Conservation (phyloP, 2,888 invertebrate species). For the Phoenoteleia sp. region DNA sequence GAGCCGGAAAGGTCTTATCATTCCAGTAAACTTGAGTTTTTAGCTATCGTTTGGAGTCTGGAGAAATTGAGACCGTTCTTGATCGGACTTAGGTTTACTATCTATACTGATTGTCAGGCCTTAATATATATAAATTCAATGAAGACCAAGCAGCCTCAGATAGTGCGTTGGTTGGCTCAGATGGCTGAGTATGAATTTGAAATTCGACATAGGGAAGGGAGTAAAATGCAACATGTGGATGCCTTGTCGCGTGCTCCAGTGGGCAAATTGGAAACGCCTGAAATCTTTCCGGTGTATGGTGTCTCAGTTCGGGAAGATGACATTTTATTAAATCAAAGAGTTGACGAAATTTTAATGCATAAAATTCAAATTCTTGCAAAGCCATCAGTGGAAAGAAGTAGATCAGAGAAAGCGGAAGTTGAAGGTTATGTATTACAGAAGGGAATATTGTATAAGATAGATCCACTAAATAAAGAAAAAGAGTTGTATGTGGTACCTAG, state of each 20-base stretch:
- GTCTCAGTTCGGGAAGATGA: slow-evolving; percentile 4
- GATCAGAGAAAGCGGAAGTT: neutral
- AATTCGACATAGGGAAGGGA: neutral
- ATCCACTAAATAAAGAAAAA: neutral
- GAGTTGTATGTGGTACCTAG: neutral
- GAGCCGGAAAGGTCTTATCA: neutral
- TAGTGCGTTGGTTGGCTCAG: neutral
- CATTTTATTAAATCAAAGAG: slow-evolving; percentile 1
- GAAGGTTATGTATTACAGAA: neutral
- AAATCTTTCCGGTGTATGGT: too few species aligned
- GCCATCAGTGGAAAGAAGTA: neutral
- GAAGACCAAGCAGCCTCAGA: neutral
- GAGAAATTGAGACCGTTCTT: neutral
- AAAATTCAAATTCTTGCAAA: neutral
- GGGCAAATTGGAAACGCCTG: too few species aligned
- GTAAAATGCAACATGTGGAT: slow-evolving; percentile 10
- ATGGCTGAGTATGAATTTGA: neutral
- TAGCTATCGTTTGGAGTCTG: neutral
- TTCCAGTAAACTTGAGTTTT: neutral
- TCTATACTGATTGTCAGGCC: neutral
- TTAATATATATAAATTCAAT: neutral
- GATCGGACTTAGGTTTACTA: neutral
- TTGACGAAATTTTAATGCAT: neutral
- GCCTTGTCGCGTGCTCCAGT: slow-evolving; percentile 4
- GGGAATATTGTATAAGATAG: slow-evolving; percentile 18